These are phyloP conservation scores for Pocillopora grandis DNA, from an alignment of 92 coral and sea anemone species.

Conservation along the genomic window DNA sequence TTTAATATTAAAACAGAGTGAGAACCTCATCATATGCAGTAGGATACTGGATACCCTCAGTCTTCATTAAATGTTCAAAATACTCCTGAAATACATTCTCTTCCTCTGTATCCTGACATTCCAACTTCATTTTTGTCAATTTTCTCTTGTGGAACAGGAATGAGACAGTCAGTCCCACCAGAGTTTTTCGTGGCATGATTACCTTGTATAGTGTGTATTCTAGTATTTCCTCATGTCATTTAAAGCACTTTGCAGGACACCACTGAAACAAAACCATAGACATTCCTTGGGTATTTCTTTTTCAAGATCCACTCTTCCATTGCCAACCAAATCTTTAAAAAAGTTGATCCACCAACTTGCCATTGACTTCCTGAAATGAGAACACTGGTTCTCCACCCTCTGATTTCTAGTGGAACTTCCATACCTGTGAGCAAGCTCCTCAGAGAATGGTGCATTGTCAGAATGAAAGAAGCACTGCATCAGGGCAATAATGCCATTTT, in stretches of 20 bases:
- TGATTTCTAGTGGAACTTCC: slow-evolving; percentile 44
- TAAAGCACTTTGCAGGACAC: slow-evolving; percentile 37
- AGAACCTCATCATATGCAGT: slow-evolving; percentile 44
- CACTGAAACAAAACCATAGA: slow-evolving; percentile 54
- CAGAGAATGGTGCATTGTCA: slow-evolving; percentile 36
- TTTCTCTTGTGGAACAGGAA: slow-evolving; percentile 42
- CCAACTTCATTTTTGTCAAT: slow-evolving; percentile 36
- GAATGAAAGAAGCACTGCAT: slow-evolving; percentile 51
- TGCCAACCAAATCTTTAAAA: slow-evolving; percentile 49
- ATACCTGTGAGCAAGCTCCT: slow-evolving; percentile 40
- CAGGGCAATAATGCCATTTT: slow-evolving; percentile 56
- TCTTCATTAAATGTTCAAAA: slow-evolving; percentile 55
- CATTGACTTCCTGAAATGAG: slow-evolving; percentile 8
- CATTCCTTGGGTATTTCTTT: slow-evolving; percentile 44
- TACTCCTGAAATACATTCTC: slow-evolving; percentile 53
- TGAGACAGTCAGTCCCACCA: slow-evolving; percentile 60
- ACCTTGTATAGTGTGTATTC: slow-evolving; percentile 56
- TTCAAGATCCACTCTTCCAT: slow-evolving; percentile 33
- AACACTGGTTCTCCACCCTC: slow-evolving; percentile 34
- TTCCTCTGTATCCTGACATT: slow-evolving; percentile 34
- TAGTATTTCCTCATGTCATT: slow-evolving; percentile 47
- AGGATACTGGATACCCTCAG: slow-evolving; percentile 52
- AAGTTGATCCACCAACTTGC: slow-evolving; percentile 35
- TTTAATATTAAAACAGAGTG: slow-evolving; percentile 44
- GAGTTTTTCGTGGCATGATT: slow-evolving; percentile 43